Conservation (phyloP, 2,888 invertebrate genomes). For the Merodon equestris region DNA sequence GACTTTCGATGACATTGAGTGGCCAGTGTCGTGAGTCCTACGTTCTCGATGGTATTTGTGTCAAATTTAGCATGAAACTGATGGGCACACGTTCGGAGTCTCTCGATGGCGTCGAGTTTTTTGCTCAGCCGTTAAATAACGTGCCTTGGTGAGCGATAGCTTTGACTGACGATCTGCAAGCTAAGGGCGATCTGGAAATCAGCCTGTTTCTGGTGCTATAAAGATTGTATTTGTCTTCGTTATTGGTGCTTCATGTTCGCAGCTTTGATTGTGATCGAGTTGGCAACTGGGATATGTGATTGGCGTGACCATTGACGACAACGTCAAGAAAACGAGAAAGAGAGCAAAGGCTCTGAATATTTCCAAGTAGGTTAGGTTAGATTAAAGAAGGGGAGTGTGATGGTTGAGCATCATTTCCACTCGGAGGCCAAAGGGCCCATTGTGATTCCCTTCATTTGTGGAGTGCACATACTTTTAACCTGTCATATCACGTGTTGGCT, state of each 20-base stretch:
- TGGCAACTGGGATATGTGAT: too few relatives aligned
- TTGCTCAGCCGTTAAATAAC: conserved; percentile 83
- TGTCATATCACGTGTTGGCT: too few relatives aligned
- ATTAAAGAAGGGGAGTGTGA: too few relatives aligned
- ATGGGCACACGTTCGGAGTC: conserved; percentile 82
- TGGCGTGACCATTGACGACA: too few relatives aligned
- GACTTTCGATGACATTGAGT: conserved; percentile 87
- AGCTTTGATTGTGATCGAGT: conserved; percentile 88
- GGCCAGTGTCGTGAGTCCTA: conserved; percentile 82
- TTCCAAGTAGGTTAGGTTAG: too few relatives aligned
- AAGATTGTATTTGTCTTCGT: conserved; percentile 83
- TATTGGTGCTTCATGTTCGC: conserved; percentile 84
- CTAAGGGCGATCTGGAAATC: conserved; percentile 87
- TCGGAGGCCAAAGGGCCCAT: too few relatives aligned
- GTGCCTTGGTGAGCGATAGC: conserved; percentile 83
- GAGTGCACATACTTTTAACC: too few relatives aligned
- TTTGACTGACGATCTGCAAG: conserved; percentile 80
- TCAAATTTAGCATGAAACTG: conserved; percentile 88
- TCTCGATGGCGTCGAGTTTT: conserved; percentile 83
- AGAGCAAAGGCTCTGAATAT: too few relatives aligned
- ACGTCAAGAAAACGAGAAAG: too few relatives aligned
- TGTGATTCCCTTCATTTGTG: too few relatives aligned
- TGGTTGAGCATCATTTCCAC: too few relatives aligned
- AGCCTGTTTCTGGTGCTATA: conserved; percentile 85
- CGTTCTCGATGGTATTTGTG: conserved; percentile 86